Evolutionary conservation across 2,888 invertebrate species (phyloP).

Genomic region (Catocala fraxini): DNA sequence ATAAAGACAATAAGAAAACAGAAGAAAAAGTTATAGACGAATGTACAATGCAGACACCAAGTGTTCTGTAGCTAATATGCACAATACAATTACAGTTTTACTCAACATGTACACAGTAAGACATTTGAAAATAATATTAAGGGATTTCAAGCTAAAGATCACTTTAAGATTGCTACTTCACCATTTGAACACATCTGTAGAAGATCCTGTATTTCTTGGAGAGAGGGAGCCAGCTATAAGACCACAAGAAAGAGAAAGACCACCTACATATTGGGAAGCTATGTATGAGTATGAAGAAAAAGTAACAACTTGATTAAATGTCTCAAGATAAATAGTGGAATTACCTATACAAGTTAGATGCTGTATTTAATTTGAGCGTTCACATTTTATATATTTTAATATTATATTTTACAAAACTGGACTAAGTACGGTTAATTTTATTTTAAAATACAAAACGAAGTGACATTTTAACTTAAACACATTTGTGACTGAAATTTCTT

Average conservation of each 20-base stretch:
- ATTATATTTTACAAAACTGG: too few species aligned
- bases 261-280: constrained; percentile 6
- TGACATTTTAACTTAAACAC: too few species aligned
- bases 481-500: too few species aligned
- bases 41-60: constrained; percentile 2
- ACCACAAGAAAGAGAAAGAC: background rate
- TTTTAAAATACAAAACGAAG: too few species aligned
- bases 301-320: background rate
- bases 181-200: constrained; percentile 25
- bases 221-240: constrained; percentile 9
- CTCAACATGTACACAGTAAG: constrained; percentile 25
- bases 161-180: constrained; percentile 32
- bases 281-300: constrained; percentile 6
- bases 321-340: too few species aligned
- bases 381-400: too few species aligned
- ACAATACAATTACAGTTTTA: background rate
- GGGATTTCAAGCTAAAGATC: constrained; percentile 31
- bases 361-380: too few species aligned
- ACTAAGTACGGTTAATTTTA: too few species aligned
- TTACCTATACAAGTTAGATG: too few species aligned
- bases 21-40: constrained; percentile 6
- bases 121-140: constrained; percentile 28
- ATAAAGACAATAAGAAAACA: constrained; percentile 4
- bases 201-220: constrained; percentile 34
- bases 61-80: constrained; percentile 9